phyloP scores from a whole-genome alignment of 30 jellyfish, hydroid and myxozoan genomes.

The Calvadosia cruxmelitensis region DNA sequence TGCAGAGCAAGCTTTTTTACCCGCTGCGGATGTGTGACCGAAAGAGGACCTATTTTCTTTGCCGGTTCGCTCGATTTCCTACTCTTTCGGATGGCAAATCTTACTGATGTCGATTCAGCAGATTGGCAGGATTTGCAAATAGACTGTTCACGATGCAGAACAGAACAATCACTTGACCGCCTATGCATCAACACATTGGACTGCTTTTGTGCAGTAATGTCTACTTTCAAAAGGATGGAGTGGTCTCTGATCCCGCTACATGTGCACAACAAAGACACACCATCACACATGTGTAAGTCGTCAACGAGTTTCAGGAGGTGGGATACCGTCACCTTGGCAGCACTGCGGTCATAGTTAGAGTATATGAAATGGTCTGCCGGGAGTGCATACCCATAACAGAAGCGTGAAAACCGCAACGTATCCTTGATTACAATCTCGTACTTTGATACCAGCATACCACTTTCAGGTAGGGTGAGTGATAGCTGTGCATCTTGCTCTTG shows the following conservation, averaged over 20 bases:
- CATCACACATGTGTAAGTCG: conserved; percentile 3
- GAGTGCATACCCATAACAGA: conserved; percentile 1
- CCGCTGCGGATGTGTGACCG: background rate
- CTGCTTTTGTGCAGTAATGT: conserved; percentile 7
- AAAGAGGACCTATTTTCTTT: conserved; percentile 1
- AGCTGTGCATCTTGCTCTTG: background rate
- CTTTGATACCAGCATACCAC: background rate
- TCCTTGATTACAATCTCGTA: background rate
- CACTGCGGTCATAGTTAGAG: background rate
- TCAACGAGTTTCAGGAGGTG: conserved; percentile 1
- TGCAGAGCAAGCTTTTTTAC: background rate
- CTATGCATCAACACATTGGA: conserved; percentile 8
- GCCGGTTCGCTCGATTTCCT: background rate
- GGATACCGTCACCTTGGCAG: background rate
- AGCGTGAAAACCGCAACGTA: background rate
- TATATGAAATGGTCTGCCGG: background rate
- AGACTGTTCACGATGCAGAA: too few species aligned
- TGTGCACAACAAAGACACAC: too few species aligned
- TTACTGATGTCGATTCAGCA: background rate
- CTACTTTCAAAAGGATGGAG: conserved; percentile 2
- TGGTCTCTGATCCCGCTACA: too few species aligned
- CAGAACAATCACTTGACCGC: conserved; percentile 14
- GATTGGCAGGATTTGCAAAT: conserved; percentile 2
- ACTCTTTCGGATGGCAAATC: background rate
- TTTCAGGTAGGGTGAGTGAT: background rate